A percentile compares a stretch with the other conserved stretches of the same genome.
Conservation (phyloP, 1,140 invertebrate species). For the Zaprionus africanus region DNA sequence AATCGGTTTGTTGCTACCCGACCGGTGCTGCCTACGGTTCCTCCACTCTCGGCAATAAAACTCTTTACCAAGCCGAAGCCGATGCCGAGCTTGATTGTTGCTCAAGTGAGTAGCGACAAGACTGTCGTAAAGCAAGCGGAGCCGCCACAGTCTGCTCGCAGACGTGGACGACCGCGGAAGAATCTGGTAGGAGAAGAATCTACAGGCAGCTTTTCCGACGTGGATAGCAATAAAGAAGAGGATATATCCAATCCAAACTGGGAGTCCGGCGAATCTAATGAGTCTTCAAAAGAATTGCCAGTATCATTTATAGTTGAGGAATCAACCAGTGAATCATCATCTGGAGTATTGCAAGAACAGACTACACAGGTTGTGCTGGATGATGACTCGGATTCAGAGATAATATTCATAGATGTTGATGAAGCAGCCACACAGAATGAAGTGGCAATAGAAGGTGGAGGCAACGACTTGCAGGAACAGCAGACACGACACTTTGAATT, state of each 20-base stretch:
- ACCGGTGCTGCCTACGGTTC: slow-evolving; percentile 44
- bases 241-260: slow-evolving; percentile 43
- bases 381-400: slow-evolving; percentile 61
- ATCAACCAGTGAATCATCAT: background rate
- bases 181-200: background rate
- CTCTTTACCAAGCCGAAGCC: slow-evolving; percentile 56
- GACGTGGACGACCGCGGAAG: slow-evolving; percentile 63
- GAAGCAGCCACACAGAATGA: slow-evolving; percentile 4
- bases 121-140: background rate
- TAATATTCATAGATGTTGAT: slow-evolving; percentile 68
- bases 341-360: background rate
- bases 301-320: background rate
- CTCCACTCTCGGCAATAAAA: slow-evolving; percentile 39
- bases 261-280: slow-evolving; percentile 53
- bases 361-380: slow-evolving; percentile 9
- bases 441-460: background rate
- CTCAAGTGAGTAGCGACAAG: slow-evolving; percentile 64
- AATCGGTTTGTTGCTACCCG: slow-evolving; percentile 19
- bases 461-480: background rate
- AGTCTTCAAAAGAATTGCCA: slow-evolving; percentile 14
- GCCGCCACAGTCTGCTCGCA: slow-evolving; percentile 16
- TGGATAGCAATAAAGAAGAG: slow-evolving; percentile 48
- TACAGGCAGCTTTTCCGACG: slow-evolving; percentile 6
- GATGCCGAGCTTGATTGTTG: slow-evolving; percentile 63
- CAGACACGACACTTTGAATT: slow-evolving; percentile 18